Conservation (phyloP, 2,113 vertebrate species). For the Galemys pyrenaicus region DNA sequence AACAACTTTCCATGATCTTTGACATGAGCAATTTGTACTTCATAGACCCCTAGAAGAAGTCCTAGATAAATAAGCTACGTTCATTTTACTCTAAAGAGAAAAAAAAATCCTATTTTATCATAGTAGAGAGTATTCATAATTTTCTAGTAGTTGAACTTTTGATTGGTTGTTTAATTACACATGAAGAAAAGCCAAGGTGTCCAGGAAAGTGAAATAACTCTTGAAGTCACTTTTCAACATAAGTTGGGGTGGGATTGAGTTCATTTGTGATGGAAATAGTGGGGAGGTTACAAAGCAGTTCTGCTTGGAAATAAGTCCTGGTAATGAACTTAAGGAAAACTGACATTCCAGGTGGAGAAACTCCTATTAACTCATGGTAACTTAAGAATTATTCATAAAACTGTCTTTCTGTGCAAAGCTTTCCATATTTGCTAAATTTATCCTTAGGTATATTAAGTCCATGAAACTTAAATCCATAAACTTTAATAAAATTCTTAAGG, state of each 20-base stretch:
- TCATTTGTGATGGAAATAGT: neutral
- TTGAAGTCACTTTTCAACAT: neutral
- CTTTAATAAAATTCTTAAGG: neutral
- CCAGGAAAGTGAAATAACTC: neutral
- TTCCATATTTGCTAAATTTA: neutral
- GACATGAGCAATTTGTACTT: neutral
- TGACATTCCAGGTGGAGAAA: neutral
- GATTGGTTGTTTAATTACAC: neutral
- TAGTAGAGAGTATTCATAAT: neutral
- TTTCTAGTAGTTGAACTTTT: neutral
- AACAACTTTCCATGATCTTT: neutral
- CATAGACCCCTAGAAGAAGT: neutral
- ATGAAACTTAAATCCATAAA: neutral
- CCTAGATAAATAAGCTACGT: neutral
- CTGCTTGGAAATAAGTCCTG: neutral
- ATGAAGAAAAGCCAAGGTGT: neutral
- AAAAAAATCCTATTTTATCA: neutral
- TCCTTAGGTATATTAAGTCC: neutral
- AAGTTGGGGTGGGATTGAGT: accelerated
- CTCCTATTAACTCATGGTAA: neutral
- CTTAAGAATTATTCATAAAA: neutral
- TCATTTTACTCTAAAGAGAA: neutral
- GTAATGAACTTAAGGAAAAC: neutral
- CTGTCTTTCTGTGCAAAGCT: neutral
- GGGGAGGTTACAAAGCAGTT: neutral